Evolutionary conservation across 2,113 vertebrate species (phyloP).

Genomic region (Labrus mixtus): DNA sequence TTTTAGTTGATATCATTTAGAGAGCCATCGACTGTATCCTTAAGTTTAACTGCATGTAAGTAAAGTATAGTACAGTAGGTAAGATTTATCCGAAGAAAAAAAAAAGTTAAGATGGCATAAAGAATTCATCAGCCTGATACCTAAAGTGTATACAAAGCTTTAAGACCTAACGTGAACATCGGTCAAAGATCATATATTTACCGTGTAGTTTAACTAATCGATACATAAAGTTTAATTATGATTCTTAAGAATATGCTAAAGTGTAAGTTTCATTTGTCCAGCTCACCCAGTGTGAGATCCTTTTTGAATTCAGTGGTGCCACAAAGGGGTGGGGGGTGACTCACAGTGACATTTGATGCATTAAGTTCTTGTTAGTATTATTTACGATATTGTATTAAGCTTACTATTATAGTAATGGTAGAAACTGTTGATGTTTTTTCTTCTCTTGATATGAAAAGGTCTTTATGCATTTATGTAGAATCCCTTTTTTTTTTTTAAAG

Average conservation of each 20-base stretch:
- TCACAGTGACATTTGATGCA: conserved; percentile 60
- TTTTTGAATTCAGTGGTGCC: conserved; percentile 43
- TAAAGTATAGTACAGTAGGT: conserved; percentile 70
- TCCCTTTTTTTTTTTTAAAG: conserved; percentile 76
- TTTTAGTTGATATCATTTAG: conserved; percentile 33
- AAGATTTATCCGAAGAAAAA: conserved; percentile 66
- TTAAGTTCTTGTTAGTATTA: conserved; percentile 79
- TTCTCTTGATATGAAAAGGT: conserved; percentile 77
- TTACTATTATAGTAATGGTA: conserved; percentile 76
- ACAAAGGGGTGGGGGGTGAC: conserved; percentile 41
- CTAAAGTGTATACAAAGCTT: conserved; percentile 76
- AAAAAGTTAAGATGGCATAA: conserved; percentile 57
- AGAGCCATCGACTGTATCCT: conserved; percentile 49
- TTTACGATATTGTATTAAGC: conserved; percentile 79
- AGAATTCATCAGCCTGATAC: conserved; percentile 63
- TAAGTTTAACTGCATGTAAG: conserved; percentile 77
- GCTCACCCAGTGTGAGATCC: conserved; percentile 52
- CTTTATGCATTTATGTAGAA: conserved; percentile 82
- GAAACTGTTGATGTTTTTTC: conserved; percentile 75
- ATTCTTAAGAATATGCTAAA: conserved; percentile 68
- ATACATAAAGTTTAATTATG: conserved; percentile 73
- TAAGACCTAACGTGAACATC: conserved; percentile 70
- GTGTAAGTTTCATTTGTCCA: conserved; percentile 76
- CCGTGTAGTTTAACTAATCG: conserved; percentile 73
- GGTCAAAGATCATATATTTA: conserved; percentile 68